Evolutionary conservation across 2,888 invertebrate species (phyloP), one percentile per base, ranked within the genome.

Genomic region (Archips xylosteana): DNA sequence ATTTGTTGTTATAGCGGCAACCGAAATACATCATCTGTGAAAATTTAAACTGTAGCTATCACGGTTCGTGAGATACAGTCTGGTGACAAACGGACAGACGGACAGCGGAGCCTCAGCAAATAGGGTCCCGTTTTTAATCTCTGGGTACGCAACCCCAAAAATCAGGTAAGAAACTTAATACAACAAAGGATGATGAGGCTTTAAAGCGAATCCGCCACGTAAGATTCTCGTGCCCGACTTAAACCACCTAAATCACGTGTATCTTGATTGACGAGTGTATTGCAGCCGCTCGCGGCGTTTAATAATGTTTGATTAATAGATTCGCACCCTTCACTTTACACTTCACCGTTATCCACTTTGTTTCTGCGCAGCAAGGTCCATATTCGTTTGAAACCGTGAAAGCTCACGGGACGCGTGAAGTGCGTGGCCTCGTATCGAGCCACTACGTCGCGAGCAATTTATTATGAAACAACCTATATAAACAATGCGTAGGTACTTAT

Each of bases 251-350:
- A 65, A 65, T 51, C 49, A 51, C 65, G 36, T 49, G 34, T 32
- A 65, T 65, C 36, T 65, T 65, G 65, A 65, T 65, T 65, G 65
- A 65, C 65, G 65, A 65, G 51, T 65, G 65, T 65, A 51, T 47
- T 65, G 65, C 65, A 49, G 15, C 62, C 36, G n/a, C 60, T 36
- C 36, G n/a, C 36, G 60, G 60, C 65, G 65, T 65, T 65, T 51
- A 65, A 65, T 65, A 65, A 51, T 34, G 51, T 65, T 49, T 65
- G 65, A 65, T 65, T 65, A 65, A 65, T 65, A 65, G 65, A 34
- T 36, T 49, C 65, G 13, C 47, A 64, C 65, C 65, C 65, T 65
- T 65, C 15, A 34, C 2, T 15, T 36, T 6, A 1, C 3, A 47
- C 23, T 47, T 32, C 12, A 32, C 32, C 57, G n/a, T 57, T 57